Evolutionary conservation across 2,797 vertebrate species (phyloP), one percentile per base, ranked within the genome.

Genomic region (Hyperoplus immaculatus): DNA sequence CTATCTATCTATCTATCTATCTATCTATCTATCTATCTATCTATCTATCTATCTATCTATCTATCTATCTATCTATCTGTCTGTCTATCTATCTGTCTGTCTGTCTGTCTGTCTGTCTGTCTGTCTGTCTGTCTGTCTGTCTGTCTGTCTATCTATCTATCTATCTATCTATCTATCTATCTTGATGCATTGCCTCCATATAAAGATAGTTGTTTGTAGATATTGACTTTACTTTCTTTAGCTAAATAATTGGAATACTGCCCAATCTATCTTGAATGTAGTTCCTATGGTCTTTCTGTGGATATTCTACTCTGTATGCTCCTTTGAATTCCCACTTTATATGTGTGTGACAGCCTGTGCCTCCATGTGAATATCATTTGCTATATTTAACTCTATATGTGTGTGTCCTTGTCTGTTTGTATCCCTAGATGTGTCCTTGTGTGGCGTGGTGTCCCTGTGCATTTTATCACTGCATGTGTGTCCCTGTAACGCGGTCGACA

Each of bases 371-470:
- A 5, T 43, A 41, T 67, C 43, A 50, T 8, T 9, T 0, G 8
- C 61, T 66, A 18, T 62, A 36, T 83, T 1, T 72, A 45, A 65
- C 63, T 60, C 10, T 61, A 41, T 47, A 38, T 60, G 29, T 12
- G 58, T 59, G 57, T 55, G 75, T 67, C 66, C 66, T 59, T 21
- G 63, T 72, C 16, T 69, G 64, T 71, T 41, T 18, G 50, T 15
- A 9, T 36, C 21, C 58, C 12, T 68, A 1, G 57, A 53, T 76
- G 65, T 69, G 50, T 72, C 58, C 56, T 60, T 67, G 51, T 62
- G 57, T 18, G 54, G 15, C 56, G 72, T 72, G 53, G 72, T 36
- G 55, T 72, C 67, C 53, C 16, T 41, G 45, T 55, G 51, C 72
- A 77, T 81, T 29, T 65, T 50, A 18, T 59, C 57, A 12, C 59